Percentiles rank a stretch among this genome's conserved stretches.
Conservation (phyloP, 2,113 vertebrate genomes). For the Megalops atlanticus region DNA sequence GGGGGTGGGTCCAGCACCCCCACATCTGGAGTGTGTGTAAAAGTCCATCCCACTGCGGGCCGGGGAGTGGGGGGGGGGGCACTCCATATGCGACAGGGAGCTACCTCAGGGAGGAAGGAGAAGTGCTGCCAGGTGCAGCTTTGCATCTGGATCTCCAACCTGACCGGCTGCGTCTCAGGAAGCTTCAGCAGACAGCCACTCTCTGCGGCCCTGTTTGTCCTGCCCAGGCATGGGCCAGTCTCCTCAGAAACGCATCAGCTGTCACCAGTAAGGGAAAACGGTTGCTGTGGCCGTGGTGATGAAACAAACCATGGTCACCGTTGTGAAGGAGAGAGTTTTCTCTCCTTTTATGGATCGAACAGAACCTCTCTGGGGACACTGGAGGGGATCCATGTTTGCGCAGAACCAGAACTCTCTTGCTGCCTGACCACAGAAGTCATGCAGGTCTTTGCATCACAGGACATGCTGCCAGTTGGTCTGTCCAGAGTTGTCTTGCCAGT, state of each 20-base stretch:
- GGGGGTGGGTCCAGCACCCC: slow-evolving; percentile 61
- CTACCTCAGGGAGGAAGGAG: neutral
- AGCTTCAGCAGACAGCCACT: neutral
- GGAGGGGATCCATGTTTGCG: too few relatives aligned
- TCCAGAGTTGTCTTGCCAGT: neutral
- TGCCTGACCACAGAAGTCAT: neutral
- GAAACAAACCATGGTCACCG: too few relatives aligned
- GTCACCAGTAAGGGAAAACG: too few relatives aligned
- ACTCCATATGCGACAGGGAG: neutral
- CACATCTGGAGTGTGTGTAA: slow-evolving; percentile 54
- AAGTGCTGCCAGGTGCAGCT: neutral
- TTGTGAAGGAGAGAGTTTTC: too few relatives aligned
- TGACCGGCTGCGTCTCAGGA: neutral
- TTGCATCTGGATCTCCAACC: neutral
- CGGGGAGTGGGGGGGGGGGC: neutral
- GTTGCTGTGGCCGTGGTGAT: too few relatives aligned
- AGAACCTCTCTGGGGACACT: too few relatives aligned
- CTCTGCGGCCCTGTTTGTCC: too few relatives aligned
- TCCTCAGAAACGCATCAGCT: too few relatives aligned
- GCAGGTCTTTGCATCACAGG: neutral
- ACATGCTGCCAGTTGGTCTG: neutral
- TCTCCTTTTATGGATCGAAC: too few relatives aligned
- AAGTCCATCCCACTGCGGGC: neutral
- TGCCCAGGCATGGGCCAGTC: neutral
- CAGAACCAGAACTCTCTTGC: too few relatives aligned